These are phyloP conservation scores for Sebastolobus altivelis DNA, from an alignment of 2,797 vertebrate species.

Conservation along the genomic window DNA sequence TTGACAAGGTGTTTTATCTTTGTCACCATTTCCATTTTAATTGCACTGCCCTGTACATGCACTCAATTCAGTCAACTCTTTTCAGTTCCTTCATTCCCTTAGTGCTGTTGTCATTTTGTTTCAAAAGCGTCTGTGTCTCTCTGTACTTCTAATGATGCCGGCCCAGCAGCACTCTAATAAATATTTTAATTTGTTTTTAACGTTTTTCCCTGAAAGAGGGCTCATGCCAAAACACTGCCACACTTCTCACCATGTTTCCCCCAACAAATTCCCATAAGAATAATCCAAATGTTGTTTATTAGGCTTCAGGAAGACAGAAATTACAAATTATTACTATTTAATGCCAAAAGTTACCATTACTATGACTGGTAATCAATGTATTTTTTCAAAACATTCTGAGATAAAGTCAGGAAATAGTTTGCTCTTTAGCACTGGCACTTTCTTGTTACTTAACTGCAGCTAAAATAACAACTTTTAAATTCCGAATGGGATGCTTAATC, in stretches of 20 bases:
- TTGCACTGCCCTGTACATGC: background rate
- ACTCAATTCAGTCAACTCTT: background rate
- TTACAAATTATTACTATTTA: slow-evolving; percentile 12
- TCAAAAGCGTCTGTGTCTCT: background rate
- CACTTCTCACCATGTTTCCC: background rate
- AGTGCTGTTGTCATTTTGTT: background rate
- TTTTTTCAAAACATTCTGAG: slow-evolving; percentile 5
- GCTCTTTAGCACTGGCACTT: slow-evolving; percentile 8
- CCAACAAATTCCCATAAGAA: background rate
- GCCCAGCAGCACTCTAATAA: slow-evolving; percentile 23
- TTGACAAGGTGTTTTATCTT: background rate
- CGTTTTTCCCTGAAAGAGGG: background rate
- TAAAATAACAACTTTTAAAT: slow-evolving; percentile 61
- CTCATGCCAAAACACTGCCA: slow-evolving; percentile 6
- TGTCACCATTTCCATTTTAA: background rate
- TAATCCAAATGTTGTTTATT: slow-evolving; percentile 19
- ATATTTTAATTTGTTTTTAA: slow-evolving; percentile 34
- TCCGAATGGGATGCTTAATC: slow-evolving; percentile 72
- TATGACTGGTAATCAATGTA: background rate
- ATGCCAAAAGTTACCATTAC: slow-evolving; percentile 1
- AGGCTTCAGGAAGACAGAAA: background rate
- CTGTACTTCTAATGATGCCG: slow-evolving; percentile 11
- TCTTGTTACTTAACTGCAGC: slow-evolving; percentile 34
- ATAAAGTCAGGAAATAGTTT: background rate
- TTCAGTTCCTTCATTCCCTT: background rate